Base-by-base conservation (phyloP, 2,797 vertebrate species). In the Tachyglossus aculeatus region DNA sequence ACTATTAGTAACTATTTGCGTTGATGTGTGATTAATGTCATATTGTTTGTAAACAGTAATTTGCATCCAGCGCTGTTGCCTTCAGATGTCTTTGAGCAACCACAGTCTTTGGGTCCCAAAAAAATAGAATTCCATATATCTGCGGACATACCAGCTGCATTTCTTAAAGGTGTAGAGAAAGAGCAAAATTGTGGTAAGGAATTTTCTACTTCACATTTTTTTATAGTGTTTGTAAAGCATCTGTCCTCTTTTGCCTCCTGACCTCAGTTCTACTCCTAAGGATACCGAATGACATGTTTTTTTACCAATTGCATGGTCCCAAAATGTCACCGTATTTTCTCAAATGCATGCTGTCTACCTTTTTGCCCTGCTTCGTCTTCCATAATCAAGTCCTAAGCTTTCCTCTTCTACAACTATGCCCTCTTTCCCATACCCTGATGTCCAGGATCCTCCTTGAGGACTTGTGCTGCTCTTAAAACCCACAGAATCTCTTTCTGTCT, bases 71-170 rank as follows among this genome's bases (percentile, higher is more conserved):
- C 88, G 9, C 86, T 99, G 72, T 94, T 95, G 83, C 95, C 97
- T 61, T 95, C 95, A 0, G 97, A 99, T 45, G 96, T 99, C 37
- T 99, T 99, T 69, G 98, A 99, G 72, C 96, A 97, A 86, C 93
- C 91, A 1, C 93, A 93, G 66, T 81, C 93, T 0, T 50, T 95
- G 25, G 93, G 94, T 13, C 93, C 88, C 43, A 98, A 91, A 88
- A 99, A 95, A 92, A 98, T 99, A 5, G 96, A 98, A 85, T 97
- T 99, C 88, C 95, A 97, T 87, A 97, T 99, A 88, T 94, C 93
- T 19, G 83, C 94, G 39, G 96, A 97, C 29, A 92, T 91, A 41
- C 87, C 92, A 3, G 69, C 86, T 58, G 77, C 85, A 63, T 84
- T 90, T 83, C 94, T 95, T 67, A 91, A 86, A 60, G 88, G 91